phyloP scores from a whole-genome alignment of 2,797 vertebrate genomes.

The Amazonetta brasiliensis region DNA sequence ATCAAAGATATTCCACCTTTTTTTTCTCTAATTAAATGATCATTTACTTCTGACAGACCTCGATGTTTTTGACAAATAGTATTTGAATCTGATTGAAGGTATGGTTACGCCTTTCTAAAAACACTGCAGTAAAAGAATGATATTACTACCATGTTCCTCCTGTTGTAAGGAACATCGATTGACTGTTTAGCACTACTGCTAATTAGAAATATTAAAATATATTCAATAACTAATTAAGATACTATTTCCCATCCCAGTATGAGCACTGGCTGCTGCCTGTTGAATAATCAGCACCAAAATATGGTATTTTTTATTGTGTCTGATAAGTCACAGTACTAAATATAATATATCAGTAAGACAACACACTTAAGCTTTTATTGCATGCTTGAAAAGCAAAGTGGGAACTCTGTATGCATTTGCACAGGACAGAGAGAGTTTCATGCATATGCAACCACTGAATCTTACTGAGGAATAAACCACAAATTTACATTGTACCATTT shows the following conservation, averaged over 20 bases:
- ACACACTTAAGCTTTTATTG: not conserved
- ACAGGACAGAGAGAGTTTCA: not conserved
- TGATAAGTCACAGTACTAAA: not conserved
- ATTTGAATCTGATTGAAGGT: constrained; percentile 74
- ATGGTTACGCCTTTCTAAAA: constrained; percentile 74
- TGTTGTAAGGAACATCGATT: constrained; percentile 53
- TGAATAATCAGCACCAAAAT: constrained; percentile 41
- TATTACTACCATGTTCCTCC: constrained; percentile 56
- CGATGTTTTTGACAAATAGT: constrained; percentile 74
- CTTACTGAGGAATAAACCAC: not conserved
- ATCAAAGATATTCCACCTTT: constrained; percentile 70
- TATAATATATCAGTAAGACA: constrained; percentile 18
- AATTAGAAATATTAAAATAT: constrained; percentile 65
- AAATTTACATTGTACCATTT: not conserved
- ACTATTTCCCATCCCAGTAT: constrained; percentile 21
- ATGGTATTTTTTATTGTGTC: constrained; percentile 31
- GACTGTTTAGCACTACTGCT: constrained; percentile 45
- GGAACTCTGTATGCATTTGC: not conserved
- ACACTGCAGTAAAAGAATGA: constrained; percentile 67
- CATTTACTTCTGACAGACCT: constrained; percentile 73
- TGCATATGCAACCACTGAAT: not conserved
- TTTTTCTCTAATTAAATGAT: constrained; percentile 61
- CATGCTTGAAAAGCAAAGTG: constrained; percentile 25
- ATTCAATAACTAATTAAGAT: constrained; percentile 65
- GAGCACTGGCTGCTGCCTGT: constrained; percentile 24